Conservation (phyloP, 2,888 invertebrate species). For the Pogonocherus hispidulus region DNA sequence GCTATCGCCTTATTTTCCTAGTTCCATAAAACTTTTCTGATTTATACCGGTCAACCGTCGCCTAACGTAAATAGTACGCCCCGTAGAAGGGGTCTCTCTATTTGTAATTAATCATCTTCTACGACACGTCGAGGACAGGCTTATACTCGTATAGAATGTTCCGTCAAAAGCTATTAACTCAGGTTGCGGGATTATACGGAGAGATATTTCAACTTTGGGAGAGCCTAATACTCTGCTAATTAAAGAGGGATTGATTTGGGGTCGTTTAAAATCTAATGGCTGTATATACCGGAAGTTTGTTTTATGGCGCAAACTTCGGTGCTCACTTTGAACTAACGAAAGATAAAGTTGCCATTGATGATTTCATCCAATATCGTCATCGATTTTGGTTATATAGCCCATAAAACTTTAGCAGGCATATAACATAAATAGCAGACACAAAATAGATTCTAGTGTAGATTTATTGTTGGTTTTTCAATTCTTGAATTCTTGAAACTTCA, state of each 20-base stretch:
- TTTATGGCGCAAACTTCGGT: neutral
- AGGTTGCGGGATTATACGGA: neutral
- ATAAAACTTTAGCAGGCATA: no score
- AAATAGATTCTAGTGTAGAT: no score
- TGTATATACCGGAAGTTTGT: neutral
- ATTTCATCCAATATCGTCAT: neutral
- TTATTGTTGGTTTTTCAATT: neutral
- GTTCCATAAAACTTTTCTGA: conserved; percentile 14
- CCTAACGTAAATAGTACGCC: neutral
- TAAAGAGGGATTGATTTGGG: neutral
- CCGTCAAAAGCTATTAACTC: neutral
- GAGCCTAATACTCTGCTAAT: neutral
- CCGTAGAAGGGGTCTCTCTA: conserved; percentile 9
- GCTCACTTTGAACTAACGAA: neutral
- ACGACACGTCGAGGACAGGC: neutral
- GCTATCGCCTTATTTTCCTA: conserved; percentile 4
- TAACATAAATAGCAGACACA: no score
- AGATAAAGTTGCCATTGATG: neutral
- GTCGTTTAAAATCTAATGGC: neutral
- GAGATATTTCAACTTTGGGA: neutral
- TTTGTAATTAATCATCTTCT: conserved; percentile 12
- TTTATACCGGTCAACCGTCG: conserved; percentile 13
- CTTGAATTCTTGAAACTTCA: no score
- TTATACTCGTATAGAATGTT: no score
- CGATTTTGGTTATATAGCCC: neutral